phyloP scores from a whole-genome alignment of 2,797 vertebrate species.

The Paguma larvata region DNA sequence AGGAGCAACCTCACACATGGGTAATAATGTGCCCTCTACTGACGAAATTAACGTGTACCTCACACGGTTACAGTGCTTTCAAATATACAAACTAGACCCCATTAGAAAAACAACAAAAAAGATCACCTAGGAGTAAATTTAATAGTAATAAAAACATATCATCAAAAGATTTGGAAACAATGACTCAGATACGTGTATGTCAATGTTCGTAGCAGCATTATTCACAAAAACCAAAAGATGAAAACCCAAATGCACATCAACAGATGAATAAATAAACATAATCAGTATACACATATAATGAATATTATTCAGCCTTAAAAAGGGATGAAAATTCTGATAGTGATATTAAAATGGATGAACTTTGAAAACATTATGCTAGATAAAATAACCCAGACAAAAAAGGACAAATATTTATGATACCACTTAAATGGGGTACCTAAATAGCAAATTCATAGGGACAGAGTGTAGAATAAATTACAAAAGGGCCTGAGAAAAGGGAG shows the following conservation, averaged over 20 bases:
- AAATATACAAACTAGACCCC: background rate
- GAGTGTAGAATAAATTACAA: background rate
- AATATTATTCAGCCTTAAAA: background rate
- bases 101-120: slow-evolving; percentile 1
- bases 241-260: background rate
- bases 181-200: background rate
- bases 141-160: slow-evolving; percentile 3
- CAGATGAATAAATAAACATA: background rate
- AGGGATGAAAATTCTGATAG: slow-evolving; percentile 28
- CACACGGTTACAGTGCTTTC: background rate
- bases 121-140: background rate
- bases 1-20: background rate
- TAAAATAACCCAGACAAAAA: background rate
- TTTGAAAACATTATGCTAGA: background rate
- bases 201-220: background rate
- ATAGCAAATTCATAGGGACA: background rate
- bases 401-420: background rate
- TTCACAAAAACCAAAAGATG: background rate
- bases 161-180: background rate
- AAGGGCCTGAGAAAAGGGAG: background rate
- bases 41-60: background rate
- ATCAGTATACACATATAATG: no score
- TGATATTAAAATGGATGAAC: background rate
- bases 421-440: background rate
- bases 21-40: background rate